Base-by-base conservation (phyloP, 30 jellyfish, hydroid and myxozoan genomes). In the Nemopilema nomurai region DNA sequence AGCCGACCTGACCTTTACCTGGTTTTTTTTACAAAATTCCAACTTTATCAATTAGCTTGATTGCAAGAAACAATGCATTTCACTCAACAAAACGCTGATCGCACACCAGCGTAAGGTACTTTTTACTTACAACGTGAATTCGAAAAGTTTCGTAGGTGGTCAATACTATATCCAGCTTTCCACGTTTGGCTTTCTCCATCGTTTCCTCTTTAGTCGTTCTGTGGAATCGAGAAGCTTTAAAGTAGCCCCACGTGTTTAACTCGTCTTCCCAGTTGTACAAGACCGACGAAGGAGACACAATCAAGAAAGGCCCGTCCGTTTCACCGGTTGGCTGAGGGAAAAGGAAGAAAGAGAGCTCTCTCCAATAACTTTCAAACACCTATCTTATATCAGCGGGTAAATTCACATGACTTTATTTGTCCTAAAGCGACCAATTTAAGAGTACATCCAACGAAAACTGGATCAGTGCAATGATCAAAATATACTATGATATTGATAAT, bases 221-320 rank as follows among this genome's bases (percentile, higher is more conserved):
- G 74, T 90, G 97, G 70, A 90, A 90, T 76, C 65, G 85, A 29
- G 85, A 95, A 0, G 62, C 75, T 49, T 64, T 90, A 89, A 90
- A 84, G 74, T 90, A 76, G 19, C 95, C 96, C 97, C 97, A 90
- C 0, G 96, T 79, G 16, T 69, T 66, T 30, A 90, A 62, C 29
- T 90, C 97, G 68, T 90, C 97, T 41, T 72, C 87, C 97, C 97
- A 90, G 83, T 90, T 90, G 90, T 73, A 90, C 41, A 90, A 62
- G 16, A 90, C 96, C 0, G 97, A 90, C 16, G 96, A 74, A 9
- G 97, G 97, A 0, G 96, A 82, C 6, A 90, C 91, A 17, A 90
- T 78, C 68, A 90, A 72, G 80, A 84, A 75, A 28, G 92, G 71
- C 16, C 75, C 90, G 20, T 22, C 67, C 57, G 16, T 1, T 51